phyloP scores from a whole-genome alignment of 2,888 invertebrate genomes.

The Boloria euphrosyne region DNA sequence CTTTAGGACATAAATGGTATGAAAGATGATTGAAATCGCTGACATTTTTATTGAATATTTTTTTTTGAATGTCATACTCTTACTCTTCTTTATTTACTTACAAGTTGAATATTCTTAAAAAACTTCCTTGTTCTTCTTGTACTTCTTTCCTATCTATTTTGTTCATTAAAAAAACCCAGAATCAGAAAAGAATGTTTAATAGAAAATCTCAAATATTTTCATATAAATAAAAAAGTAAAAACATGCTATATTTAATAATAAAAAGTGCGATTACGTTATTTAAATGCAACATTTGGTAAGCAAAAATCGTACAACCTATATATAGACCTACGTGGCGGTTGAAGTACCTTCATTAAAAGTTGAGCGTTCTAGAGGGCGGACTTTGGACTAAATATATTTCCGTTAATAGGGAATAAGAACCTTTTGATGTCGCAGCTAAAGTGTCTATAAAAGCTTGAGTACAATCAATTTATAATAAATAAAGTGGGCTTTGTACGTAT shows the following conservation, averaged over 20 bases:
- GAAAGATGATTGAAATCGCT: conserved; percentile 17
- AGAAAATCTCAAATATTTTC: not conserved
- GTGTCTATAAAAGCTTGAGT: conserved; percentile 25
- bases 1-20: conserved; percentile 7
- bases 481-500: not conserved
- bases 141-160: too few relatives aligned
- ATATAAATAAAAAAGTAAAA: too few relatives aligned
- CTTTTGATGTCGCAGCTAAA: conserved; percentile 30
- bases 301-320: conserved; percentile 19
- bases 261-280: conserved; percentile 10
- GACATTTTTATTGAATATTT: conserved; percentile 14
- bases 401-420: conserved; percentile 36
- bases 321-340: conserved; percentile 34
- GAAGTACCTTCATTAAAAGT: conserved; percentile 41
- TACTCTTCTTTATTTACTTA: too few relatives aligned
- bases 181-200: not conserved
- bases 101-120: too few relatives aligned
- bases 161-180: too few relatives aligned
- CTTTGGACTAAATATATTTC: conserved; percentile 38
- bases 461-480: conserved; percentile 22
- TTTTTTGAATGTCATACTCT: not conserved
- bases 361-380: conserved; percentile 35
- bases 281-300: conserved; percentile 28
- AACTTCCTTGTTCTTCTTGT: too few relatives aligned
- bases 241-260: not conserved